phyloP scores from a whole-genome alignment of 2,797 vertebrate genomes.

The Labeo calbasu region DNA sequence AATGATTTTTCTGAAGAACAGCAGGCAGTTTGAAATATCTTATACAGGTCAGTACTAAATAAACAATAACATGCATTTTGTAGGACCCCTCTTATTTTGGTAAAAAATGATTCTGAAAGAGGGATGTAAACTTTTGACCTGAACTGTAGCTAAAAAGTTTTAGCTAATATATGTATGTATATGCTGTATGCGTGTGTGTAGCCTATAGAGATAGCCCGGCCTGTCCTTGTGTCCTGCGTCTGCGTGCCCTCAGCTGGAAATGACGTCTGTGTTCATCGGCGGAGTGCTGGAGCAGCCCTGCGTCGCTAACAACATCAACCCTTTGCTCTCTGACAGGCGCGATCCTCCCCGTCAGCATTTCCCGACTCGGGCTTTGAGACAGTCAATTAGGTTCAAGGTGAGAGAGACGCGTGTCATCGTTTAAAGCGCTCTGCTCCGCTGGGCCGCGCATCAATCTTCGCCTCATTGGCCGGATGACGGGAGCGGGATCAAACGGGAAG shows the following conservation, averaged over 20 bases:
- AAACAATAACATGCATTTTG: too few species aligned
- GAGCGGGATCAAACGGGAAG: slow-evolving; percentile 33
- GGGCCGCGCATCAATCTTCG: slow-evolving; percentile 69
- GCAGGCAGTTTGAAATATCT: too few species aligned
- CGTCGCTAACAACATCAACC: slow-evolving; percentile 35
- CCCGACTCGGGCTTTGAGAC: slow-evolving; percentile 70
- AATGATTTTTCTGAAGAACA: too few species aligned
- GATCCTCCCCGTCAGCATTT: slow-evolving; percentile 72
- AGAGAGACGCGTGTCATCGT: slow-evolving; percentile 72
- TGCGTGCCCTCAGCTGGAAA: slow-evolving; percentile 41
- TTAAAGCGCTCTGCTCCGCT: slow-evolving; percentile 71
- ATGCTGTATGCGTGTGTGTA: too few species aligned
- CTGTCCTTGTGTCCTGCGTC: slow-evolving; percentile 30
- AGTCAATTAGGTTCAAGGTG: slow-evolving; percentile 84
- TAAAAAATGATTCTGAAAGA: too few species aligned
- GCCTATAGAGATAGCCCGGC: background rate
- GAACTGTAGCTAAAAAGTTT: too few species aligned
- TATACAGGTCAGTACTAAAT: too few species aligned
- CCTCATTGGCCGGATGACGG: slow-evolving; percentile 57
- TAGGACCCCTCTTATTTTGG: too few species aligned
- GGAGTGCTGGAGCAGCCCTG: background rate
- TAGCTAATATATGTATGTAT: too few species aligned
- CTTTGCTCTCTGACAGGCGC: slow-evolving; percentile 25
- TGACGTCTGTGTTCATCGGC: slow-evolving; percentile 39
- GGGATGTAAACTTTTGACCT: too few species aligned